phyloP scores from a whole-genome alignment of 2,888 invertebrate genomes.

The Suillia variegata region DNA sequence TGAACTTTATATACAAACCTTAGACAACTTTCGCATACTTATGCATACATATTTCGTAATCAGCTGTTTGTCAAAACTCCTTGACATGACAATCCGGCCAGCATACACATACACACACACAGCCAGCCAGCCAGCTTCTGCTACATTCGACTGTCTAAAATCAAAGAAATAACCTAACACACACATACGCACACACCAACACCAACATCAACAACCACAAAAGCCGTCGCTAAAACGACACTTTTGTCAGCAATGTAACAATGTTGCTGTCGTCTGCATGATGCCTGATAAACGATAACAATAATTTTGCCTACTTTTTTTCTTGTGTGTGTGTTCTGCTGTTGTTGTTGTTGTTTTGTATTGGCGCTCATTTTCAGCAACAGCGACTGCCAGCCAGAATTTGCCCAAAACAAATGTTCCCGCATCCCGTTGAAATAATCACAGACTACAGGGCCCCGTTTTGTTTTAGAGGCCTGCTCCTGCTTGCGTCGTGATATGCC shows the following conservation, averaged over 20 bases:
- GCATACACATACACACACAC: no score
- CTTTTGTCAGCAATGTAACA: conserved; percentile 22
- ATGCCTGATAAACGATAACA: conserved; percentile 41
- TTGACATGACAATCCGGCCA: conserved; percentile 18
- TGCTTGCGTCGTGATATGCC: background rate
- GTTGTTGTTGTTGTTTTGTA: background rate
- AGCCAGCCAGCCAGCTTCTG: no score
- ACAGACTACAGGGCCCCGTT: no score
- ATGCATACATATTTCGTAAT: conserved; percentile 3
- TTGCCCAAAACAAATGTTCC: no score
- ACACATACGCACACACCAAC: background rate
- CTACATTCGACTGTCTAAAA: background rate
- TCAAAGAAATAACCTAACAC: background rate
- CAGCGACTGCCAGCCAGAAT: no score
- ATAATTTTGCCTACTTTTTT: conserved; percentile 2
- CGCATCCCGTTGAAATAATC: no score
- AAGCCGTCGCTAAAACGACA: no score
- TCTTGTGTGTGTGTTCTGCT: background rate
- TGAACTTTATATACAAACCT: no score
- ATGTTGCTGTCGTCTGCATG: conserved; percentile 34
- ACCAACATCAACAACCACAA: background rate
- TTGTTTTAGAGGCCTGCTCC: background rate
- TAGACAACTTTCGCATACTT: no score
- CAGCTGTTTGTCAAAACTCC: conserved; percentile 16
- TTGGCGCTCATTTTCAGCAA: no score